Base-by-base conservation (phyloP, 2,797 vertebrate species). In the Characodon lateralis region DNA sequence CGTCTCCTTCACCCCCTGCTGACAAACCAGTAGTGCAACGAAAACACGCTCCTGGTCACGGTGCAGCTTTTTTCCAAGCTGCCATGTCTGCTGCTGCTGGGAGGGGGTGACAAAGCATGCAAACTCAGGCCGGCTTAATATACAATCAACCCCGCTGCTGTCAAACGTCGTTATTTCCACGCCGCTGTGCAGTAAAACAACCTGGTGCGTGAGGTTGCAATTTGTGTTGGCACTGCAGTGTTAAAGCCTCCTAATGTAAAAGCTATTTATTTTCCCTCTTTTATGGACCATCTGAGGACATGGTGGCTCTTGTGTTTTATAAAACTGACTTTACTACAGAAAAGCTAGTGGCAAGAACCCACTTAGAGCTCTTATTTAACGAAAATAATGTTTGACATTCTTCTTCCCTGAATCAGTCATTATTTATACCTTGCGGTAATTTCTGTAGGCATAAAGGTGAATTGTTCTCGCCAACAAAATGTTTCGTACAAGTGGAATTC, bases 191-290 rank as follows among this genome's bases (percentile, higher is more conserved):
- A 73, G 76, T 76, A 51, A 72, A 82, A 82, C 5, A 72, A 87
- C 78, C 77, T n/a, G 83, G 80, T 79, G 78, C 76, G 88, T 75
- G 87, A 78, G 89, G 73, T 77, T 88, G 83, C 78, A 87, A 79
- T 87, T 91, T 83, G 83, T 28, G 0, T 70, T 85, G 86, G 88
- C 80, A 74, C 80, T 76, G 70, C 73, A 79, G 78, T 73, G 80
- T 85, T 87, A 69, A 82, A 83, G 78, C 82, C 85, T 83, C 10
- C 78, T 85, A 79, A 89, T 86, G 87, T 85, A 83, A 88, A 89
- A 90, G 81, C 86, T 85, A 89, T 93, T 93, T 91, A 89, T 88
- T 92, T 89, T 86, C 79, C 78, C 78, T 85, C 85, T 84, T 92
- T 91, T 87, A 92, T 88, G 79, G 85, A 88, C 75, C 73, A 28